Base-by-base conservation (phyloP, 2,113 vertebrate species). In the Dicentrarchus labrax region DNA sequence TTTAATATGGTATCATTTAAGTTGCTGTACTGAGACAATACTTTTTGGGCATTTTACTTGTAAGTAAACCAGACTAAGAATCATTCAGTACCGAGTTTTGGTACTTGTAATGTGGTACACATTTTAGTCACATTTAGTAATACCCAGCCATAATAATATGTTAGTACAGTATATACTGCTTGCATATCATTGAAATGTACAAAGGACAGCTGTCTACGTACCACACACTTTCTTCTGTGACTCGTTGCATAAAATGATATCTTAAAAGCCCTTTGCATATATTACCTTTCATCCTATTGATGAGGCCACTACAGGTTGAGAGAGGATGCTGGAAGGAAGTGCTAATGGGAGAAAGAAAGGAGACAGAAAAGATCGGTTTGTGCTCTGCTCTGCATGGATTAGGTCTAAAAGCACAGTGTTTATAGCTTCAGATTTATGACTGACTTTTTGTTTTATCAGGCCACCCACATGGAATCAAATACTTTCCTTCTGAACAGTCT, bases 381-480 rank as follows among this genome's bases (percentile, higher is more conserved):
- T 67, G 64, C 78, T 75, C 36, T 1, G 50, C 68, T 87, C 61
- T 59, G 43, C 50, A 50, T 86, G 91, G 88, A 91, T 91, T 80
- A 78, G 60, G 65, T 78, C 76, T 90, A 88, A 92, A 89, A 83
- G 86, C 64, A 24, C 17, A 54, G 77, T 89, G 90, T 93, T 92
- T 90, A 89, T 79, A 87, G 72, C 77, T 82, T 68, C 45, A 81
- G 80, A 91, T 93, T 91, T 88, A 88, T 88, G 85, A 80, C 86
- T 69, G 54, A 84, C 90, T 87, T 87, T 90, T 87, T 90, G 79
- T 92, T 93, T 86, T 82, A 91, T 94, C 88, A 89, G 90, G 75
- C 91, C 93, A 94, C 91, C 92, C 90, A 93, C 79, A 22, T 72
- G 41, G 83, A 91, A 80, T 88, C 19, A 64, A 88, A 88, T 86